phyloP scores from a whole-genome alignment of 2,113 vertebrate species.

The Aptenodytes forsteri region DNA sequence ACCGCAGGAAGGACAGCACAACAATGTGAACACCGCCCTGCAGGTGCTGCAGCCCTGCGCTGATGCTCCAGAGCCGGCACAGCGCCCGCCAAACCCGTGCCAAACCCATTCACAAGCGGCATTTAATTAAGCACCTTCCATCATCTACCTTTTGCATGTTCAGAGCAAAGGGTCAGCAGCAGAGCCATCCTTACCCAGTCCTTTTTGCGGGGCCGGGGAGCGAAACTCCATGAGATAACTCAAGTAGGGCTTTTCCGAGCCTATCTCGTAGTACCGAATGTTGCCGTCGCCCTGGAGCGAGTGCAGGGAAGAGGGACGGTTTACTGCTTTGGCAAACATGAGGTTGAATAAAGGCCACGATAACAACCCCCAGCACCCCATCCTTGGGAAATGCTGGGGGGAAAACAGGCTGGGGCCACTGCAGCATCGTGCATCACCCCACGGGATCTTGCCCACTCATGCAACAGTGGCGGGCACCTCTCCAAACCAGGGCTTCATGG shows the following conservation, averaged over 20 bases:
- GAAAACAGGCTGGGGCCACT: not conserved
- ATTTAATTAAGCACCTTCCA: not conserved
- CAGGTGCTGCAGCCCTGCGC: fast-evolving
- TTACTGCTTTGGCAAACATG: not conserved
- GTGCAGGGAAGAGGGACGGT: not conserved
- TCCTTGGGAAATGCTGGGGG: not conserved
- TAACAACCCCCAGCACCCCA: fast-evolving
- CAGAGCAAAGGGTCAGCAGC: fast-evolving
- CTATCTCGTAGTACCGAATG: conserved; percentile 96
- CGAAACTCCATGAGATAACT: conserved; percentile 97
- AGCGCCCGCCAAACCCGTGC: fast-evolving
- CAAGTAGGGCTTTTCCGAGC: conserved; percentile 91
- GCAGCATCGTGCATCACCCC: not conserved
- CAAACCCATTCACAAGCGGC: not conserved
- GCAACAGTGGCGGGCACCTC: not conserved
- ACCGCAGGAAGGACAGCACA: fast-evolving
- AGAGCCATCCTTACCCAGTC: conserved; percentile 81
- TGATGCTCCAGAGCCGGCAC: not conserved
- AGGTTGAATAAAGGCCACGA: fast-evolving
- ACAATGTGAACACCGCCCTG: fast-evolving
- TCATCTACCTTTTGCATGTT: fast-evolving
- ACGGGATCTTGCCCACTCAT: not conserved
- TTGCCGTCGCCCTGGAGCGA: conserved; percentile 90
- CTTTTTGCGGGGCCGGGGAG: conserved; percentile 93
- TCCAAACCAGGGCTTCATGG: not conserved